Base-by-base conservation (phyloP, 2,797 vertebrate species). In the Agapornis canus region DNA sequence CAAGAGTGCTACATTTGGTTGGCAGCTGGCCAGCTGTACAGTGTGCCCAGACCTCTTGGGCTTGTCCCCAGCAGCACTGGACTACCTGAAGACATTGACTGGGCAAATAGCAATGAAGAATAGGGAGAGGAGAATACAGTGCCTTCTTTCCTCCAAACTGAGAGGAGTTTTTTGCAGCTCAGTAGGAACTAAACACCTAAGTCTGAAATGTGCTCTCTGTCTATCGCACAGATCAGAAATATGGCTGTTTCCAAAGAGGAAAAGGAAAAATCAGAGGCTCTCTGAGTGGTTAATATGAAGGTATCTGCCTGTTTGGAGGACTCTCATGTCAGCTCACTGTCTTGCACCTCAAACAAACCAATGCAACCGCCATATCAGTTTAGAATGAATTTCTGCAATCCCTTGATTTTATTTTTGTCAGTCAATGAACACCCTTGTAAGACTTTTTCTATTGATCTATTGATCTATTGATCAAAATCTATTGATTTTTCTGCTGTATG, bases 21-120 rank as follows among this genome's bases (percentile, higher is more conserved):
- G 81, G 89, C 8, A 3, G 29, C 35, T 56, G 57, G n/a, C 31
- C 40, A 56, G 60, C 31, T 1, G 5, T 43, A 37, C 6, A 0
- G 5, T 5, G 9, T 0, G 0, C 47, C 68, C 1, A 3, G 31
- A 18, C 54, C 6, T 2, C 0, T 27, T 5, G 2, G n/a, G 26
- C 10, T 60, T 12, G 9, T 81, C 52, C 52, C 42, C 35, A 31
- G 68, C n/a, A 32, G 14, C 4, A 2, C 42, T 20, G 39, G 26
- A 26, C 22, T 22, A 18, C 48, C 76, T 68, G 29, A 14, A 25
- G 45, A 13, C 9, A 18, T 25, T 8, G 0, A 2, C 3, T 2
- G 2, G 52, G 51, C 17, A 60, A 25, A 11, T 0, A 0, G 10
- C 1, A 6, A 4, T 10, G 7, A 51, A 76, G 51, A 45, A 15